Evolutionary conservation across 2,797 vertebrate species (phyloP).

Genomic region (Diceros bicornis): DNA sequence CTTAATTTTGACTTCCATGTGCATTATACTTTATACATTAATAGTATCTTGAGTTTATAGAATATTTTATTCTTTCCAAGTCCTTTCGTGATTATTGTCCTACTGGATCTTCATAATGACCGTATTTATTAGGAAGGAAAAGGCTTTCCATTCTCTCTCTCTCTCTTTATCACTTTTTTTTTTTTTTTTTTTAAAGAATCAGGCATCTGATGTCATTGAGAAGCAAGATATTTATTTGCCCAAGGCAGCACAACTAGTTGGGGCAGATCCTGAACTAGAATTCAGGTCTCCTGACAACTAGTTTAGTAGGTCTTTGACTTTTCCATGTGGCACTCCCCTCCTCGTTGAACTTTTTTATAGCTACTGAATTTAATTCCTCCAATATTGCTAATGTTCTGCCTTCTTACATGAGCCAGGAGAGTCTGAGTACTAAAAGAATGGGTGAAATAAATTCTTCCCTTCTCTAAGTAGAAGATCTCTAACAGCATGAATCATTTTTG

Average conservation of each 20-base stretch:
- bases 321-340: neutral
- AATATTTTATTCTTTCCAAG: conserved; percentile 11
- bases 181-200: neutral
- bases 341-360: neutral
- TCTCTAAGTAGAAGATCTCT: neutral
- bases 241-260: conserved; percentile 55
- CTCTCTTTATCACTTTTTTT: too few relatives aligned
- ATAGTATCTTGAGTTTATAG: neutral
- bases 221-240: conserved; percentile 55
- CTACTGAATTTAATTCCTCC: neutral
- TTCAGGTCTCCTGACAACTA: conserved; percentile 11
- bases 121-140: neutral
- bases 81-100: neutral
- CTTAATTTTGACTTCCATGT: conserved; percentile 9
- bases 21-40: neutral
- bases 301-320: neutral
- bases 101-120: neutral
- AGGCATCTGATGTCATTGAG: neutral
- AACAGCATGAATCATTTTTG: conserved; percentile 77
- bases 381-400: neutral
- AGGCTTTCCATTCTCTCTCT: neutral
- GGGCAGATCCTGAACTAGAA: conserved; percentile 70
- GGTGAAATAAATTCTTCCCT: neutral
- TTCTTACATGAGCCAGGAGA: neutral
- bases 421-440: neutral